Conservation (phyloP, 2,113 vertebrate species). For the Uropsilus gracilis region DNA sequence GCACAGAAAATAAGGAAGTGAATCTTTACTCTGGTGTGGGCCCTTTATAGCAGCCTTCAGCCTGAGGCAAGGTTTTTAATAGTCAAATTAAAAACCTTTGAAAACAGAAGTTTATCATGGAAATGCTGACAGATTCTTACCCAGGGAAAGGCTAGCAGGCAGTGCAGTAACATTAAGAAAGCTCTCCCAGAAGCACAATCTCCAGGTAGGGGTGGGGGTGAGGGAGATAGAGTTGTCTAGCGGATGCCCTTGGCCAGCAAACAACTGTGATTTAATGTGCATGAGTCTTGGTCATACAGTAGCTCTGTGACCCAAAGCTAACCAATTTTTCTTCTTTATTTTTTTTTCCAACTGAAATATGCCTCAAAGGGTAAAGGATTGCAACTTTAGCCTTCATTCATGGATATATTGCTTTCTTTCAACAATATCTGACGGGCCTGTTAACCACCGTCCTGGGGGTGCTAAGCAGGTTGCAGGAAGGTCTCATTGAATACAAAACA, state of each 20-base stretch:
- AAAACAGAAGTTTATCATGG: slow-evolving; percentile 85
- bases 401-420: slow-evolving; percentile 81
- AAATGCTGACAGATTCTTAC: slow-evolving; percentile 82
- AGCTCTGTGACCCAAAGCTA: slow-evolving; percentile 79
- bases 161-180: slow-evolving; percentile 77
- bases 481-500: slow-evolving; percentile 84
- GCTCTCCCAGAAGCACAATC: slow-evolving; percentile 71
- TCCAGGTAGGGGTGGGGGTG: slow-evolving; percentile 68
- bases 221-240: slow-evolving; percentile 78
- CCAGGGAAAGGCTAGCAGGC: slow-evolving; percentile 78
- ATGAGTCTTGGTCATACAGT: slow-evolving; percentile 77
- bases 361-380: slow-evolving; percentile 83
- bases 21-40: slow-evolving; percentile 53
- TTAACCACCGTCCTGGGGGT: slow-evolving; percentile 62
- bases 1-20: not conserved
- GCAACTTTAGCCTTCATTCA: slow-evolving; percentile 83
- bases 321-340: slow-evolving; percentile 83
- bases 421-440: slow-evolving; percentile 75
- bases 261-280: slow-evolving; percentile 85
- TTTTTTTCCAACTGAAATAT: slow-evolving; percentile 79
- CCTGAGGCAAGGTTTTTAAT: slow-evolving; percentile 84
- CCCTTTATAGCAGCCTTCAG: slow-evolving; percentile 72
- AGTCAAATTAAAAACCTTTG: slow-evolving; percentile 85
- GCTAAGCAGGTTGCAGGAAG: not conserved
- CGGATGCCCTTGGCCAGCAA: slow-evolving; percentile 78